Conservation (phyloP, 2,113 vertebrate genomes). For the Sturnira hondurensis region DNA sequence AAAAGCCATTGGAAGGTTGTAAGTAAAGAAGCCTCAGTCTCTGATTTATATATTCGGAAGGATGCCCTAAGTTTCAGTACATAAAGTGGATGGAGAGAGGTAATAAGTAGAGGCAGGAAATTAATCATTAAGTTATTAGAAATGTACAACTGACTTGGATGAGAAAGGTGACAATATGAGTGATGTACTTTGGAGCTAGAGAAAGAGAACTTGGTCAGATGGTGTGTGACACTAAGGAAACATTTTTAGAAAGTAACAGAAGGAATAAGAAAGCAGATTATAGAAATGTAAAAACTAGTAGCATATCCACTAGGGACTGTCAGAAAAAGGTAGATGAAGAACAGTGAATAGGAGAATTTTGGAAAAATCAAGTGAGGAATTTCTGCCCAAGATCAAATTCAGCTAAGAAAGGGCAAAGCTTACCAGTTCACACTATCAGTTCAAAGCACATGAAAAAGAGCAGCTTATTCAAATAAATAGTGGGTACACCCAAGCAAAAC, state of each 20-base stretch:
- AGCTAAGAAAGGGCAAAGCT: neutral
- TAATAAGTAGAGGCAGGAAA: neutral
- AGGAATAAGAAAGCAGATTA: neutral
- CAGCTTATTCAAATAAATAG: neutral
- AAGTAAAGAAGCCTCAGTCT: neutral
- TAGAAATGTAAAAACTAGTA: neutral
- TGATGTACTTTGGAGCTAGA: neutral
- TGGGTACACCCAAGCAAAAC: neutral
- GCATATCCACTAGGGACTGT: neutral
- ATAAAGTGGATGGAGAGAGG: neutral
- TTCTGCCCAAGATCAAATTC: neutral
- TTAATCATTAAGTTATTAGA: neutral
- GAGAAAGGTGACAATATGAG: neutral
- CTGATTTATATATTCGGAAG: neutral
- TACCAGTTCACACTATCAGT: neutral
- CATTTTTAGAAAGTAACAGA: neutral
- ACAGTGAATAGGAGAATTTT: neutral
- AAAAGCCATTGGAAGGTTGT: neutral
- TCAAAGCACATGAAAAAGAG: neutral
- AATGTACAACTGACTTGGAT: neutral
- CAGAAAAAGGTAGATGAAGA: neutral
- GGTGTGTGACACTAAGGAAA: neutral
- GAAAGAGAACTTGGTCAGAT: neutral
- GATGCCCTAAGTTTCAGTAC: neutral
- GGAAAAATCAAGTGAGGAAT: neutral